Conservation (phyloP, 2,888 invertebrate species). For the Acleris laterana region DNA sequence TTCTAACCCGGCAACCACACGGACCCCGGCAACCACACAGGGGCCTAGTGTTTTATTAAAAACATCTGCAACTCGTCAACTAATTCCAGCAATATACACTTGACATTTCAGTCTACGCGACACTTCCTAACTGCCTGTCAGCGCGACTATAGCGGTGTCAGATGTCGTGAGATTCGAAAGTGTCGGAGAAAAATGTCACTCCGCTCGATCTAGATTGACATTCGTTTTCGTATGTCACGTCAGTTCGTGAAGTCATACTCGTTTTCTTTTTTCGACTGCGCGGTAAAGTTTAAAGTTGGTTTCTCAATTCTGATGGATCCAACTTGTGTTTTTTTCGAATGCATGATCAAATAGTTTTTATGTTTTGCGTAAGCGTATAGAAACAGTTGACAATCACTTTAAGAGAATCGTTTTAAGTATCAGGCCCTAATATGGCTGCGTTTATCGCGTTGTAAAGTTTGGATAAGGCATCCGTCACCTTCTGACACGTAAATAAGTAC, state of each 20-base stretch:
- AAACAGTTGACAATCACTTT: too few relatives aligned
- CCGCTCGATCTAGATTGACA: constrained; percentile 5
- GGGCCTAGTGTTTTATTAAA: background rate
- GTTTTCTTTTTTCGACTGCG: too few relatives aligned
- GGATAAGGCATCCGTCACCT: too few relatives aligned
- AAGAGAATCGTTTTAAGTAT: too few relatives aligned
- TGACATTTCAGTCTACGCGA: constrained; percentile 24
- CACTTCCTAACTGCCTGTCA: constrained; percentile 20
- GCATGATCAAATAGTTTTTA: background rate
- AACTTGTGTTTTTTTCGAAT: too few relatives aligned
- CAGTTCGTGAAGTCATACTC: background rate
- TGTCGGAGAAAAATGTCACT: constrained; percentile 20
- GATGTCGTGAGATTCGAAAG: constrained; percentile 11
- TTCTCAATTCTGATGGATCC: too few relatives aligned
- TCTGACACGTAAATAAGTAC: too few relatives aligned
- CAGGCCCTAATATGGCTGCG: too few relatives aligned
- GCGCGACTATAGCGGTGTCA: constrained; percentile 11
- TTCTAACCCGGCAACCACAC: too few relatives aligned
- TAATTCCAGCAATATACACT: background rate
- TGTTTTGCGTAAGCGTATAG: background rate
- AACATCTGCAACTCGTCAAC: background rate
- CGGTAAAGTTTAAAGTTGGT: too few relatives aligned
- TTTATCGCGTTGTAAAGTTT: too few relatives aligned
- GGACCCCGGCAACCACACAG: too few relatives aligned
- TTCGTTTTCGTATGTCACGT: constrained; percentile 3